Evolutionary conservation across 2,888 invertebrate species (phyloP), one percentile per base, ranked within the genome.

Genomic region (Tetheella fluctuosa): DNA sequence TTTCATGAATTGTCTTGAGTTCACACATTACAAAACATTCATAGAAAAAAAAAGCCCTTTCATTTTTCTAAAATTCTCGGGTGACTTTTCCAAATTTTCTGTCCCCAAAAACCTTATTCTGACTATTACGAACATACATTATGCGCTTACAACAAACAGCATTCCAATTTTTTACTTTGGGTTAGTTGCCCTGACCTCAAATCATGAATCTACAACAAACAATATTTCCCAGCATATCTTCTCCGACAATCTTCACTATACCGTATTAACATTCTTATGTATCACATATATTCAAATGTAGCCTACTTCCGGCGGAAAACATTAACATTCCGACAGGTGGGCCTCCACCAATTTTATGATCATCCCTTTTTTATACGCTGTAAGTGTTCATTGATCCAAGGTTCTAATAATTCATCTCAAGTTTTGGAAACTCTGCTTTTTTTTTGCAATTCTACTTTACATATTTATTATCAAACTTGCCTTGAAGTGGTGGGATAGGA

Each of bases 241-340:
- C 7, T n/a, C 2, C 48, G 6, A 20, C n/a, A 2, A 48, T 39
- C 48, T 20, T 10, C 10, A 20, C 39, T 20, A 20, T 20, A 15
- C 48, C 20, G n/a, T 48, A 48, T 48, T 48, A 48, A 48, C 20
- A 48, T 48, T 48, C 3, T 10, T n/a, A 20, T 20, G 48, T 48
- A 48, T 20, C 20, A 20, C 7, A 48, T 42, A 17, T n/a, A 48
- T 48, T 20, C 48, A 20, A 48, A 20, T 48, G 42, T 39, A 39
- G 1, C 48, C 20, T 20, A 48, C 10, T 48, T 48, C 20, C 20
- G 1, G n/a, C 10, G 10, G 48, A 48, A 48, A 3, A 20, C 48
- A 48, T 48, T 48, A 48, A 10, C 48, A 48, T 48, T 48, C 48
- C 20, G 48, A 48, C 48, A 48, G 48, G 20, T 48, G 48, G 48